Percentiles rank a stretch among this genome's conserved stretches.
phyloP scores from a whole-genome alignment of 1,140 invertebrate species.

The Drosophila chauvacae region DNA sequence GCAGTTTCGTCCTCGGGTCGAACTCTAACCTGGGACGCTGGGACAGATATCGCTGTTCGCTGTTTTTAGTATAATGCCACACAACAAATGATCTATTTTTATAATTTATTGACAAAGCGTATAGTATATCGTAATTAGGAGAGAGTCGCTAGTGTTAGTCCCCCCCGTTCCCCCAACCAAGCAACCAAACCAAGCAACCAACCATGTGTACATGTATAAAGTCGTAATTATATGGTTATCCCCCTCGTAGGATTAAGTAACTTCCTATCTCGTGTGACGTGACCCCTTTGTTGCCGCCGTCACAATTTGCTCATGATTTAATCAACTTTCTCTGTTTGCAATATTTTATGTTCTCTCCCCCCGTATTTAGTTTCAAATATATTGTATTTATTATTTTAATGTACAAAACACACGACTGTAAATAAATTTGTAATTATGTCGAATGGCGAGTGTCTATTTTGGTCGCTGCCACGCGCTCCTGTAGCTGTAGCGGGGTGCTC shows the following conservation, averaged over 20 bases:
- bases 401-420: constrained; percentile 77
- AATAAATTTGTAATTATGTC: constrained; percentile 78
- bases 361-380: constrained; percentile 55
- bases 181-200: constrained; percentile 11
- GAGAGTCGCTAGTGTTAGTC: constrained; percentile 60
- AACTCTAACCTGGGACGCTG: constrained; percentile 64
- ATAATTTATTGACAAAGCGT: constrained; percentile 78
- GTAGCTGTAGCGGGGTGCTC: constrained; percentile 33
- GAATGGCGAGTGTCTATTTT: constrained; percentile 35
- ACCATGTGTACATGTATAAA: constrained; percentile 66
- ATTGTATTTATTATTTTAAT: constrained; percentile 76
- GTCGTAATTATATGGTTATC: constrained; percentile 60
- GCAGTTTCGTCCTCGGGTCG: constrained; percentile 91
- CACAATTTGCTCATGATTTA: constrained; percentile 64
- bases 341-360: constrained; percentile 64
- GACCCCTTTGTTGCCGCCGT: constrained; percentile 40
- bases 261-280: constrained; percentile 64
- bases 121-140: constrained; percentile 59
- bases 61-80: constrained; percentile 56
- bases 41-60: constrained; percentile 1
- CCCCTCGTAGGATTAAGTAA: constrained; percentile 58
- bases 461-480: constrained; percentile 37
- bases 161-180: constrained; percentile 10
- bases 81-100: constrained; percentile 76
- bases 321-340: constrained; percentile 66